Evolutionary conservation across 2,113 vertebrate species (phyloP), one percentile per base, ranked within the genome.

Genomic region (Pholis gunnellus): DNA sequence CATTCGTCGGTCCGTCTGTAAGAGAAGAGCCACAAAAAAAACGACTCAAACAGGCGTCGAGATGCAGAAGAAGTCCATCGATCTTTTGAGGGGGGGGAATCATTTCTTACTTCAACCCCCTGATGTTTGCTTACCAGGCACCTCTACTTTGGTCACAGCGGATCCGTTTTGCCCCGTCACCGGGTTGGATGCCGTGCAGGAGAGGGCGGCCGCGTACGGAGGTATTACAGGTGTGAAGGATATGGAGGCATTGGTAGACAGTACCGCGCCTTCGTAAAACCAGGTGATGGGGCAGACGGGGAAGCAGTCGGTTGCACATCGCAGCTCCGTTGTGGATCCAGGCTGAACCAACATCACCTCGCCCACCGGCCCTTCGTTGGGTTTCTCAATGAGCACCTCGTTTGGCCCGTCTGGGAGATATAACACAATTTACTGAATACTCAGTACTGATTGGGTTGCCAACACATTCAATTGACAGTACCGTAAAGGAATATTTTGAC

Each of bases 1-100:
- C 59, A 0, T 75, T 18, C 9, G 20, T 54, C 14, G 85, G 88
- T 40, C 88, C 88, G 5, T 78, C 88, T 90, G 79, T 27, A 59
- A 82, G 64, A 83, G 46, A 48, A 27, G 14, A 48, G 6, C 2
- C 42, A 38, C 40, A 31, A 13, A 20, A 48, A 48, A n/a, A 59
- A 1, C 25, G 27, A 27, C 25, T 57, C 42, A 48, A 27, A 36
- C 36, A 29, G 17, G n/a, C 7, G 3, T 22, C 38, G 6, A 38
- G 20, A 10, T 40, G 7, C 20, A 54, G 67, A n/a, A 22, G 50
- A 29, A 50, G 18, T 34, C 4, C 3, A 18, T 46, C 6, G n/a
- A 4, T 29, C 14, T 44, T 44, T 42, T 27, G 14, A 67, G 50
- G 9, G 20, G 27, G 44, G 20, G 27, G 44, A 42, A 57, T 72